Conservation (phyloP, 2,797 vertebrate genomes). For the Distichodus sexfasciatus region DNA sequence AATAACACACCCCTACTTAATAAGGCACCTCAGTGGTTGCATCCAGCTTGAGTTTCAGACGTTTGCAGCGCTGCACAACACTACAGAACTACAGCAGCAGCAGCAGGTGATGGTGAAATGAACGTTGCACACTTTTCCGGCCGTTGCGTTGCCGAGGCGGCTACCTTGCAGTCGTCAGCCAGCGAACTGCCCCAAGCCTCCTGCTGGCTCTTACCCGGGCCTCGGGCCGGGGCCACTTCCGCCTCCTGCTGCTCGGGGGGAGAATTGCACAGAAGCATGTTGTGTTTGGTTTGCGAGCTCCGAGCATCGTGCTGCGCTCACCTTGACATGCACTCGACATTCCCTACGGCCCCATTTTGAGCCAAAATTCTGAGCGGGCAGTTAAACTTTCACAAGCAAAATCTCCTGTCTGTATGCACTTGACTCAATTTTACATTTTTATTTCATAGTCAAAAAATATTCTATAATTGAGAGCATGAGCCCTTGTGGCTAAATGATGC, state of each 20-base stretch:
- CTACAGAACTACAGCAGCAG: no score
- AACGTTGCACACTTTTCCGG: constrained; percentile 23
- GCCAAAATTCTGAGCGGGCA: no score
- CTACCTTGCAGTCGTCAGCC: constrained; percentile 82
- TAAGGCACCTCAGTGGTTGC: constrained; percentile 7
- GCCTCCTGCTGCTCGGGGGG: constrained; percentile 76
- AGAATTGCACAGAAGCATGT: constrained; percentile 70
- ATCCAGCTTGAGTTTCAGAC: constrained; percentile 9
- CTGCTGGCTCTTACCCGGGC: constrained; percentile 73
- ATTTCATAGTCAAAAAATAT: no score
- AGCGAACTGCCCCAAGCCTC: constrained; percentile 78
- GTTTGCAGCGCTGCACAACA: neutral
- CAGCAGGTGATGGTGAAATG: constrained; percentile 12
- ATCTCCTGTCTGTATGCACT: no score
- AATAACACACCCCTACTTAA: neutral
- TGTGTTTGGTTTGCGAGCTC: neutral
- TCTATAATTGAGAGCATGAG: no score
- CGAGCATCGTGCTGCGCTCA: no score
- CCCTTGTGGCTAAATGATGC: no score
- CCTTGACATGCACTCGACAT: no score
- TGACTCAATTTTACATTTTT: no score
- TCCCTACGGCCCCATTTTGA: no score
- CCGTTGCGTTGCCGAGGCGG: constrained; percentile 62
- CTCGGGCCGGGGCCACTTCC: constrained; percentile 68
- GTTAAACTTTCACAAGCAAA: no score